A percentile compares a stretch with the other conserved stretches of the same genome.
Evolutionary conservation across 2,888 invertebrate species (phyloP).

Genomic region (Acleris laterana): DNA sequence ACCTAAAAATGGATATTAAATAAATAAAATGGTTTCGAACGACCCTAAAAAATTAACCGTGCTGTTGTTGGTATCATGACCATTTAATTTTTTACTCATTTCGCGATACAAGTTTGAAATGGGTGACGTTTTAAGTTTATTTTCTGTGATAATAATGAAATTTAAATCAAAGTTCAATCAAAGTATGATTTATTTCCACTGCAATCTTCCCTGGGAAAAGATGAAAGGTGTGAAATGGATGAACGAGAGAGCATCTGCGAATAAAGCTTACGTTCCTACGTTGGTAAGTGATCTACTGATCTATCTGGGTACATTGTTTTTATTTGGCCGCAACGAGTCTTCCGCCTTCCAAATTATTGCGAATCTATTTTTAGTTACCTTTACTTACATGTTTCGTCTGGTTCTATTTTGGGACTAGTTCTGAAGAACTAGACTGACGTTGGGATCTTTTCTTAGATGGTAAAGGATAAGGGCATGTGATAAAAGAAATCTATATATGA

Average conservation of each 20-base stretch:
- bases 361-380: conserved; percentile 26
- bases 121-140: conserved; percentile 80
- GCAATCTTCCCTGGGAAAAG: conserved; percentile 75
- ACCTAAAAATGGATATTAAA: conserved; percentile 65
- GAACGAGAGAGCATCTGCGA: conserved; percentile 89
- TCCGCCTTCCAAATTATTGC: conserved; percentile 27
- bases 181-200: conserved; percentile 76
- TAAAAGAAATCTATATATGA: not conserved
- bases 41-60: conserved; percentile 56
- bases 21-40: conserved; percentile 67
- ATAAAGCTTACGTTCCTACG: conserved; percentile 94
- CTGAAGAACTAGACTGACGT: conserved; percentile 11
- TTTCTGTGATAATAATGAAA: conserved; percentile 82
- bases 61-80: conserved; percentile 70
- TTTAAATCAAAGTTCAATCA: conserved; percentile 81
- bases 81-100: conserved; percentile 59
- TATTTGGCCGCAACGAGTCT: conserved; percentile 23
- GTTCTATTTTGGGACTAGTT: conserved; percentile 18
- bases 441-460: conserved; percentile 9
- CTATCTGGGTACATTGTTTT: conserved; percentile 27
- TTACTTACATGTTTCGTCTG: conserved; percentile 16
- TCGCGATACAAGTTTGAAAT: conserved; percentile 58
- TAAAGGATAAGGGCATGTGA: conserved; percentile 17
- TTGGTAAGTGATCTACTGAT: conserved; percentile 65
- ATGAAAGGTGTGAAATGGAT: conserved; percentile 88